These are phyloP conservation scores for Ctenosaura bakeri DNA, from an alignment of 2,797 vertebrate species.

Conservation along the genomic window DNA sequence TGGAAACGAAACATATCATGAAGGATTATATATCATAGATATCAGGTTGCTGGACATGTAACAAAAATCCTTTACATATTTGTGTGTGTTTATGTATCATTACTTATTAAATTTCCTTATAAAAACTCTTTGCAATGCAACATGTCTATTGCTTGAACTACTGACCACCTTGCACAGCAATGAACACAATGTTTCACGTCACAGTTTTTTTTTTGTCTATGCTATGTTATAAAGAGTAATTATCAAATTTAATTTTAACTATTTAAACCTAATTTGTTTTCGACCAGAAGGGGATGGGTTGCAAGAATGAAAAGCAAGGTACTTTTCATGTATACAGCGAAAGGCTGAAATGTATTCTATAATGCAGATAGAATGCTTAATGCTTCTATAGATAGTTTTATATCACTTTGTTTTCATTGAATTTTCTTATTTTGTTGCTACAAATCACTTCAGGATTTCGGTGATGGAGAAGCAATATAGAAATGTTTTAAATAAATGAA, in stretches of 20 bases:
- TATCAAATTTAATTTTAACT: constrained; percentile 59
- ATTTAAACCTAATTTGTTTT: constrained; percentile 52
- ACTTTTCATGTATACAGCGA: background rate
- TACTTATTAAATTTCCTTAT: constrained; percentile 21
- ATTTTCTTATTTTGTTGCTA: background rate
- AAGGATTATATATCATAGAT: too few species aligned
- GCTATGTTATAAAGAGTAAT: constrained; percentile 47
- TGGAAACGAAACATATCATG: too few species aligned
- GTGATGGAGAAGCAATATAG: too few species aligned
- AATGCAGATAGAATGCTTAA: constrained; percentile 56
- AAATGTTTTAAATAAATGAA: too few species aligned
- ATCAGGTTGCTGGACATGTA: too few species aligned
- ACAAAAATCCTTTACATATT: too few species aligned
- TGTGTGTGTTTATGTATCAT: too few species aligned
- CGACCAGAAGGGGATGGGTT: constrained; percentile 3
- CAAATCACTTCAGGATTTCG: too few species aligned
- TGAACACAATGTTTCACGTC: constrained; percentile 63
- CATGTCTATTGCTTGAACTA: constrained; percentile 56
- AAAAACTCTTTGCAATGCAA: constrained; percentile 9
- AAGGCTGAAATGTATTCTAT: background rate
- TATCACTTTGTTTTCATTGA: too few species aligned
- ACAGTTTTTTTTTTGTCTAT: constrained; percentile 44
- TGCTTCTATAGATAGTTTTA: background rate
- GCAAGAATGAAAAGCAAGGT: constrained; percentile 7
- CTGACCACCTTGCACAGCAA: constrained; percentile 62